Evolutionary conservation across 2,888 invertebrate species (phyloP).

Genomic region (Barypeithes pellucidus): DNA sequence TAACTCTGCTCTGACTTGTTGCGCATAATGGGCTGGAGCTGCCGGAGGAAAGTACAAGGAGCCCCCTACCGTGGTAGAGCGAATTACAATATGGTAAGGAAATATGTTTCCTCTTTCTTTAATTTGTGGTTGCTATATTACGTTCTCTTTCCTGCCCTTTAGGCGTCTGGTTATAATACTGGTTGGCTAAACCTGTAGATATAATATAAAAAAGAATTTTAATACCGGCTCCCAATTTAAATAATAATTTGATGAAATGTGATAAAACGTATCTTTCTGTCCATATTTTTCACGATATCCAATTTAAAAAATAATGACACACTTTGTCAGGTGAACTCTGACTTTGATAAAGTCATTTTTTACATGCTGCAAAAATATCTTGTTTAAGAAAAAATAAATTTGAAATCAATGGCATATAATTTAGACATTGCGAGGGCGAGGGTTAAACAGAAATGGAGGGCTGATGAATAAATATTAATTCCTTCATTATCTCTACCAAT

Average conservation of each 20-base stretch:
- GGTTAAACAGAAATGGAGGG: not conserved
- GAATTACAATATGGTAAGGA: no score
- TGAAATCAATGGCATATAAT: not conserved
- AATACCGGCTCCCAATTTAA: not conserved
- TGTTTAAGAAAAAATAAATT: not conserved
- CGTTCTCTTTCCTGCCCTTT: no score
- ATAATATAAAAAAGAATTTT: no score
- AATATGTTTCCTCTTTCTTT: no score
- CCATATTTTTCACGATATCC: not conserved
- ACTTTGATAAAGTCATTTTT: conserved; percentile 3
- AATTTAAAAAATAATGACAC: conserved; percentile 8
- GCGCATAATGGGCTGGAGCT: no score
- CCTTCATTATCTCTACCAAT: no score
- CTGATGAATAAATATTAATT: not conserved
- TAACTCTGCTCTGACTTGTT: no score
- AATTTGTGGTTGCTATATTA: no score
- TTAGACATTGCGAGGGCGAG: not conserved
- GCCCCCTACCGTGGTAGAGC: no score
- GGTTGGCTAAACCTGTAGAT: no score
- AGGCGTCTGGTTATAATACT: no score
- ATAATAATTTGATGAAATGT: not conserved
- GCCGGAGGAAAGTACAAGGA: no score
- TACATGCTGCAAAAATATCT: not conserved
- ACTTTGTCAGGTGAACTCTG: not conserved
- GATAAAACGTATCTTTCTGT: not conserved